Percentiles rank a stretch among this genome's conserved stretches.
Conservation (phyloP, 2,797 vertebrate genomes). For the Anabas testudineus region DNA sequence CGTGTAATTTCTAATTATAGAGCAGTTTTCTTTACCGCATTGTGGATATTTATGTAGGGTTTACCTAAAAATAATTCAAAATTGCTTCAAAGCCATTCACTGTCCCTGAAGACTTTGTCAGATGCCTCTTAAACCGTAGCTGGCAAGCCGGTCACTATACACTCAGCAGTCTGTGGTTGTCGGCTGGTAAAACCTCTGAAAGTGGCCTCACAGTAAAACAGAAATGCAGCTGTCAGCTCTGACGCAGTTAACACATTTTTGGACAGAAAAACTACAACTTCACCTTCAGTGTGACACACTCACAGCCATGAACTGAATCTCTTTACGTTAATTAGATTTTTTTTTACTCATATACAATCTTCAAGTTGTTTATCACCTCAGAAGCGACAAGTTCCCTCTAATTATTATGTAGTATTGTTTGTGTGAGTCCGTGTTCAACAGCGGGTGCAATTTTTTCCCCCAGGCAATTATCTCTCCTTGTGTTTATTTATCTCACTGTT, state of each 20-base stretch:
- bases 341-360: slow-evolving; percentile 41
- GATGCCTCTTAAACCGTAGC: slow-evolving; percentile 44
- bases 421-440: slow-evolving; percentile 55
- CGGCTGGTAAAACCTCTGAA: slow-evolving; percentile 40
- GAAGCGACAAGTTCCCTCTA: slow-evolving; percentile 37
- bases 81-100: slow-evolving; percentile 46
- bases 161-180: slow-evolving; percentile 34
- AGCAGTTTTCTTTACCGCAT: neutral
- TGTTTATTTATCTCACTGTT: slow-evolving; percentile 71
- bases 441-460: slow-evolving; percentile 72
- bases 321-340: slow-evolving; percentile 41
- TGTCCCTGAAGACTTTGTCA: slow-evolving; percentile 28
- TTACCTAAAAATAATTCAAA: slow-evolving; percentile 50
- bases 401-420: slow-evolving; percentile 68
- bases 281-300: neutral
- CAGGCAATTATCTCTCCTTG: slow-evolving; percentile 68
- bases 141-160: slow-evolving; percentile 32
- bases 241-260: slow-evolving; percentile 6
- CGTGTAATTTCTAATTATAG: neutral
- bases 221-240: slow-evolving; percentile 2
- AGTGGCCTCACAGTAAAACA: slow-evolving; percentile 30
- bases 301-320: slow-evolving; percentile 16
- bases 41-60: slow-evolving; percentile 5
- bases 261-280: neutral
- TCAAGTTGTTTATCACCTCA: slow-evolving; percentile 55